Evolutionary conservation across 2,797 vertebrate species (phyloP).

Genomic region (Leptodactylus fallax): DNA sequence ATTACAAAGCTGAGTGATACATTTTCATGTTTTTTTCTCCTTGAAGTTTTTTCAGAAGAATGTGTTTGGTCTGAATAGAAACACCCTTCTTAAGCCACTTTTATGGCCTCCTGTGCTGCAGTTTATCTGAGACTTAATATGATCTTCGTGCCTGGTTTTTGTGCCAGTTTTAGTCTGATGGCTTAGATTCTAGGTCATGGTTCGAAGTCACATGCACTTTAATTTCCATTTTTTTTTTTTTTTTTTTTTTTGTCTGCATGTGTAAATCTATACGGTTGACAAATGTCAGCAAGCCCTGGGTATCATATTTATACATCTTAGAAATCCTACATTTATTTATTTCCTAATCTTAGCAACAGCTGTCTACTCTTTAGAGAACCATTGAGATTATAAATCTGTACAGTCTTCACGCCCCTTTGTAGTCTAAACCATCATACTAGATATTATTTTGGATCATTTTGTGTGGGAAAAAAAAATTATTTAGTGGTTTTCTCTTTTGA

Average conservation of each 20-base stretch:
- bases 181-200: neutral
- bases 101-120: neutral
- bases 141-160: neutral
- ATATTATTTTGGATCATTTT: neutral
- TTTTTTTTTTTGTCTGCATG: neutral
- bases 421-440: neutral
- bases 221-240: constrained; percentile 15
- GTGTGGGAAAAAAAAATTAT: neutral
- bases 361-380: neutral
- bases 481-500: neutral
- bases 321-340: constrained; percentile 8
- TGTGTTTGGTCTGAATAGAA: constrained; percentile 3
- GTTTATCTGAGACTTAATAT: neutral
- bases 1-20: neutral
- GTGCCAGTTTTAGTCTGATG: neutral
- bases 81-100: neutral
- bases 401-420: neutral
- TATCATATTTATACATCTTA: constrained; percentile 24
- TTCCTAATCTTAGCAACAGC: constrained; percentile 34
- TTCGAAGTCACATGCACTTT: neutral
- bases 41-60: neutral
- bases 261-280: neutral
- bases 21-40: neutral
- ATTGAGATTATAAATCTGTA: neutral
- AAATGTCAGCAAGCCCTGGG: constrained; percentile 29